Evolutionary conservation across 1,140 invertebrate species (phyloP).

Genomic region (Coptotermes formosanus): DNA sequence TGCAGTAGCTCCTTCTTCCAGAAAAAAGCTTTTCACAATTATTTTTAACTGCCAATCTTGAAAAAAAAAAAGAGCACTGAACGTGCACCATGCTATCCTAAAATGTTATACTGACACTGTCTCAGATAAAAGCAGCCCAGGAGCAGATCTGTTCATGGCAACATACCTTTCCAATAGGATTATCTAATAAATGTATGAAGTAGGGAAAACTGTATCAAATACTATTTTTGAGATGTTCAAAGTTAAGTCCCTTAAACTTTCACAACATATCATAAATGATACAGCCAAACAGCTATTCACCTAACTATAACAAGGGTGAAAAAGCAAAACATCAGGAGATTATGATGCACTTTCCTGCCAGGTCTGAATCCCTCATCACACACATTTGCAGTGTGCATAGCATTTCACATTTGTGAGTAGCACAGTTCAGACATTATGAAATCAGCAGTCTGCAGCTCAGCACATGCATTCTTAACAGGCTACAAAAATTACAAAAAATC

Average conservation of each 20-base stretch:
- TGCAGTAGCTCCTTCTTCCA: background rate
- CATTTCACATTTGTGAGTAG: background rate
- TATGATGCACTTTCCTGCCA: background rate
- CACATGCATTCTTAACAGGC: background rate
- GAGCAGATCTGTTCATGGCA: background rate
- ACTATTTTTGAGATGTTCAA: background rate
- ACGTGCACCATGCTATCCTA: background rate
- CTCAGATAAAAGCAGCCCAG: background rate
- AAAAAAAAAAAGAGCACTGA: background rate
- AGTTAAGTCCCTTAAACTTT: background rate
- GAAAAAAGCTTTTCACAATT: background rate
- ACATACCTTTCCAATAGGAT: background rate
- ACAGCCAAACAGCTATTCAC: background rate
- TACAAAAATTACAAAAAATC: too few species aligned
- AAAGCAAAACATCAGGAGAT: background rate
- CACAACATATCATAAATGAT: background rate
- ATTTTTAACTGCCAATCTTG: background rate
- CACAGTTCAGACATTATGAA: background rate
- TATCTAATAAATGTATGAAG: background rate
- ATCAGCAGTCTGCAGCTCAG: conserved; percentile 2
- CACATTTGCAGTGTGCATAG: background rate
- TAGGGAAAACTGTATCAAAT: background rate
- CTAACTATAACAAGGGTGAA: background rate
- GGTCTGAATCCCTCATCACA: background rate
- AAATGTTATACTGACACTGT: background rate